Evolutionary conservation across 2,888 invertebrate species (phyloP).

Genomic region (Lobophora halterata): DNA sequence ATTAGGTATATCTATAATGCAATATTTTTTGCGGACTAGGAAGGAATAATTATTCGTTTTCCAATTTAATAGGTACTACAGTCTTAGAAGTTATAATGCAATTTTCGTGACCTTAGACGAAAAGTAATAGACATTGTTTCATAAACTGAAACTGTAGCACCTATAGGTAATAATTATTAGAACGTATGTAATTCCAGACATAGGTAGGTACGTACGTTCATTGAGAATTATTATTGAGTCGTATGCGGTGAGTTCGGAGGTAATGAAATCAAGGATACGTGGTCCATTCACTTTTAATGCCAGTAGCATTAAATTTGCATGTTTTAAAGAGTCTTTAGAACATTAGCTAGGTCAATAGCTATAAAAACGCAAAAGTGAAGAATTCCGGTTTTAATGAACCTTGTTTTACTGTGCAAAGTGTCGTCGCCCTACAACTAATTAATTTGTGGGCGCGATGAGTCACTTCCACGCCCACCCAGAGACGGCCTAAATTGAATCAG

Average conservation of each 20-base stretch:
- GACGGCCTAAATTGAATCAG: slow-evolving; percentile 43
- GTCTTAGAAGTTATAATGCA: too few relatives aligned
- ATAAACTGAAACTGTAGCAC: too few relatives aligned
- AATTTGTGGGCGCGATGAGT: slow-evolving; percentile 53
- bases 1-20: too few relatives aligned
- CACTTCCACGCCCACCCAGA: slow-evolving; percentile 46
- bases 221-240: slow-evolving; percentile 10
- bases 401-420: slow-evolving; percentile 7
- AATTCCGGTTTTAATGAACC: slow-evolving; percentile 8
- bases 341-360: too few relatives aligned
- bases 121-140: too few relatives aligned
- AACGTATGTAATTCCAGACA: slow-evolving; percentile 10
- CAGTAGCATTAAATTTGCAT: slow-evolving; percentile 12
- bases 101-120: too few relatives aligned
- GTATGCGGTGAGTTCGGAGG: slow-evolving; percentile 13
- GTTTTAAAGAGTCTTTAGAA: background rate
- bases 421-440: slow-evolving; percentile 50
- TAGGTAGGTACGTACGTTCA: too few relatives aligned
- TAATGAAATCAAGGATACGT: slow-evolving; percentile 18
- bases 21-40: too few relatives aligned
- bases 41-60: too few relatives aligned
- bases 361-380: too few relatives aligned
- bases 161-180: slow-evolving; percentile 2
- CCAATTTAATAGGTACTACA: too few relatives aligned
- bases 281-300: slow-evolving; percentile 22